Evolutionary conservation across 1,140 invertebrate species (phyloP), one percentile per base, ranked within the genome.

Genomic region (Leptinotarsa undecemlineata): DNA sequence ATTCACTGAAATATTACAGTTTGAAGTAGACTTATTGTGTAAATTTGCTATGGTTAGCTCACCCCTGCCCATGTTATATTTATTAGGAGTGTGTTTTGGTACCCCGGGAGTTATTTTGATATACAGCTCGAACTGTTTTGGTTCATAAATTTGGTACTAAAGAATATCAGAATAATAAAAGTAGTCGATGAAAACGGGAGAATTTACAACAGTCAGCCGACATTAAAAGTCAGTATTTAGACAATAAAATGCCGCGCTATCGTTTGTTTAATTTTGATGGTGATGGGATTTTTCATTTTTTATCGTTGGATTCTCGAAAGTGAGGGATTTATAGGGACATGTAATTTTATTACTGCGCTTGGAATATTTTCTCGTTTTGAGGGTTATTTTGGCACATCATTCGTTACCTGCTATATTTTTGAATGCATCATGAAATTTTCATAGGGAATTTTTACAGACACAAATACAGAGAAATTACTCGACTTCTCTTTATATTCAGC

Each of bases 251-350:
- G 63, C 63, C 20, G 20, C 15, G 60, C 51, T 23, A 23, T 64
- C 63, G 63, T 64, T 64, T 64, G 63, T 64, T 64, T 64, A 64
- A 64, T 64, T 64, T 64, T 48, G 68, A 69, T 69, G 68, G 33
- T 69, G 68, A 48, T 69, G 68, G 42, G 68, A 69, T 69, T 69
- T 69, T 69, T 69, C 68, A 69, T 20, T 69, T 33, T 69, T 51
- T 42, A 51, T 48, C 14, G 68, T n/a, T 33, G 68, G 17, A 64
- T 64, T 64, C 63, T 64, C 63, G 20, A 64, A 64, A 64, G 20
- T 64, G 63, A 64, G 26, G 63, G 63, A 64, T 64, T 64, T 64
- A 64, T 33, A 4, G 20, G 6, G 20, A 20, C 14, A 33, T 19
- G 20, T 64, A 23, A 33, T 64, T 64, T 64, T 23, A 23, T 64